These are phyloP conservation scores for Papilio aristodemus DNA, from an alignment of 1,140 invertebrate species.

Conservation along the genomic window DNA sequence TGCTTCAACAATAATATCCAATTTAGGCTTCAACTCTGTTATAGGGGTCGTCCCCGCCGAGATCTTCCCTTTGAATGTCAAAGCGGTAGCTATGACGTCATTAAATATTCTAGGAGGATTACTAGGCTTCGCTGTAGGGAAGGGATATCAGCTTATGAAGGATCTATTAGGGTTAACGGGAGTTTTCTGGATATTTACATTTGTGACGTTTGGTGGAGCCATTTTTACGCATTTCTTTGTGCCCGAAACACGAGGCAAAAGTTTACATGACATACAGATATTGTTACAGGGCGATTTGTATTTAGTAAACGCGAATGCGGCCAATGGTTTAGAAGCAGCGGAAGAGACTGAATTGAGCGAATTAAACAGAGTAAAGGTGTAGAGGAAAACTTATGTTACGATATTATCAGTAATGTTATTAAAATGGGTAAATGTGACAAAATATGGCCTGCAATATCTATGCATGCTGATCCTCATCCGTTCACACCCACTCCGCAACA, in stretches of 20 bases:
- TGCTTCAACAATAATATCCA: constrained; percentile 79
- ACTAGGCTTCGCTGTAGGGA: constrained; percentile 75
- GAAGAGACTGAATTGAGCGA: constrained; percentile 34
- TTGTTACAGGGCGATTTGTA: constrained; percentile 55
- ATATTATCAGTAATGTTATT: not conserved
- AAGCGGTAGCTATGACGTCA: constrained; percentile 77
- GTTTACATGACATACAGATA: constrained; percentile 84
- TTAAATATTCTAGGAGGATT: constrained; percentile 64
- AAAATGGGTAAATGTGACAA: not conserved
- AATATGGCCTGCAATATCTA: too few relatives aligned
- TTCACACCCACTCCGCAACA: too few relatives aligned
- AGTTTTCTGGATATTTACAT: constrained; percentile 78
- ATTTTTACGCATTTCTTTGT: constrained; percentile 82
- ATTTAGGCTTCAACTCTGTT: constrained; percentile 81
- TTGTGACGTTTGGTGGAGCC: constrained; percentile 72
- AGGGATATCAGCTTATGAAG: constrained; percentile 76
- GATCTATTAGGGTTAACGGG: constrained; percentile 73
- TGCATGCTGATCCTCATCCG: too few relatives aligned
- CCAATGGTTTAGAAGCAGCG: constrained; percentile 14
- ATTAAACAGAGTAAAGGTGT: constrained; percentile 2
- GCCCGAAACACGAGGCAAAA: constrained; percentile 87
- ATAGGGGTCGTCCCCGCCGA: constrained; percentile 81
- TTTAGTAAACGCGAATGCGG: constrained; percentile 29
- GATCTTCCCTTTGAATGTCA: constrained; percentile 82
- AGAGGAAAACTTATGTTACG: not conserved